Base-by-base conservation (phyloP, 92 coral and sea anemone genomes). In the Palythoa heliodiscus region DNA sequence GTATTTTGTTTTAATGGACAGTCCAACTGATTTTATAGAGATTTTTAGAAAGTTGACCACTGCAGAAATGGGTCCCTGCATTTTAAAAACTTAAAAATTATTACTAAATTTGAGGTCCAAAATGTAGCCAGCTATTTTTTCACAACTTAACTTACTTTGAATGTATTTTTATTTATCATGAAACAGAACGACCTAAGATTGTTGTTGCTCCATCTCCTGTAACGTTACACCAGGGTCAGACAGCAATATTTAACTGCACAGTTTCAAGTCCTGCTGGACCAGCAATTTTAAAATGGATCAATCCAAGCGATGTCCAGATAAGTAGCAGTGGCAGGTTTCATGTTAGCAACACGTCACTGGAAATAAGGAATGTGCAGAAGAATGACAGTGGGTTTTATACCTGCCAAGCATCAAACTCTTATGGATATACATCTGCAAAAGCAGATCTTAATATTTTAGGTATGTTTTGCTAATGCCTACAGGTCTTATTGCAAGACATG, bases 401-500 rank as follows among this genome's bases (percentile, higher is more conserved):
- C 2, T 93, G 98, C 71, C 85, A 63, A 76, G 96, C 93, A 39
- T 70, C 58, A 64, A 96, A 94, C 67, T 52, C 47, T 1, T 93
- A 73, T 77, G 99, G 99, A 10, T 38, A 14, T 5, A 87, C 98
- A 14, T 43, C 91, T 14, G 93, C 96, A 12, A 87, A 90, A 80
- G 93, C 95, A 71, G 87, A 78, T 12, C 60, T 96, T 48, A 92
- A 66, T 37, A 98, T 96, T 16, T 75, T 89, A 37, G 99, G 99
- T 96, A 83, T 68, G 96, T 70, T 13, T 7, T 67, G 16, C 4
- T 71, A 22, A 63, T 63, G 19, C 69, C 25, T 63, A 58, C 11
- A 52, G 6, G 15, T 3, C 61, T 55, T 55, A 43, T 3, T 43
- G 50, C 6, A 43, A 3, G 9, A 0, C 50, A 1, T 43, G 8